These are phyloP conservation scores for Circaetus gallicus DNA, from an alignment of 2,113 vertebrate species.

Conservation along the genomic window DNA sequence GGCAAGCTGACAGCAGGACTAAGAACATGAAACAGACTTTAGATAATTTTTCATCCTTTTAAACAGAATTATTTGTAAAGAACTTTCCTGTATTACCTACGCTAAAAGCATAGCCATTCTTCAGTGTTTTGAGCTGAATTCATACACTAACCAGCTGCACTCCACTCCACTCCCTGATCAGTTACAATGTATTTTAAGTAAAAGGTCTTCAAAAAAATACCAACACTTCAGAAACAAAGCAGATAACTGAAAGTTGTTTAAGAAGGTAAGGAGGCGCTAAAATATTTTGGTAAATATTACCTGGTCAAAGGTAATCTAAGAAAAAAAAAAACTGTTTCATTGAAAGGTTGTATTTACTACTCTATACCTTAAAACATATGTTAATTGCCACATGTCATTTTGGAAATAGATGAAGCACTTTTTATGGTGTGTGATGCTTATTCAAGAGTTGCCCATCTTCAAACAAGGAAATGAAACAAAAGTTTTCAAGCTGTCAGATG, in stretches of 20 bases:
- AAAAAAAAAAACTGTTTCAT: neutral
- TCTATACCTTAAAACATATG: neutral
- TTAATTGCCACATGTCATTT: neutral
- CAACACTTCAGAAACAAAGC: neutral
- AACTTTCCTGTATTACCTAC: neutral
- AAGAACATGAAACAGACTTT: neutral
- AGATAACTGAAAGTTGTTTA: neutral
- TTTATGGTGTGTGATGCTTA: accelerated
- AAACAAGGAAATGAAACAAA: neutral
- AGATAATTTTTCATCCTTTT: neutral
- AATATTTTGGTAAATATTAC: neutral
- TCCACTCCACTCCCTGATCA: accelerated
- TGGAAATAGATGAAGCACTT: neutral
- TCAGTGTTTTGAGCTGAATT: neutral
- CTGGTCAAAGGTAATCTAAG: neutral
- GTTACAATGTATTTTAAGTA: neutral
- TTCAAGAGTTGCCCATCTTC: neutral
- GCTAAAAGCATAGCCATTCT: neutral
- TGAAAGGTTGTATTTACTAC: neutral
- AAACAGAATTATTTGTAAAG: neutral
- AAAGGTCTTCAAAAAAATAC: neutral
- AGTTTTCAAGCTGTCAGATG: neutral
- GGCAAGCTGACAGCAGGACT: neutral
- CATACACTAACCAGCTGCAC: neutral
- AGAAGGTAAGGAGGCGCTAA: neutral